Base-by-base conservation (phyloP, 2,797 vertebrate species). In the Brotogeris chrysoptera region DNA sequence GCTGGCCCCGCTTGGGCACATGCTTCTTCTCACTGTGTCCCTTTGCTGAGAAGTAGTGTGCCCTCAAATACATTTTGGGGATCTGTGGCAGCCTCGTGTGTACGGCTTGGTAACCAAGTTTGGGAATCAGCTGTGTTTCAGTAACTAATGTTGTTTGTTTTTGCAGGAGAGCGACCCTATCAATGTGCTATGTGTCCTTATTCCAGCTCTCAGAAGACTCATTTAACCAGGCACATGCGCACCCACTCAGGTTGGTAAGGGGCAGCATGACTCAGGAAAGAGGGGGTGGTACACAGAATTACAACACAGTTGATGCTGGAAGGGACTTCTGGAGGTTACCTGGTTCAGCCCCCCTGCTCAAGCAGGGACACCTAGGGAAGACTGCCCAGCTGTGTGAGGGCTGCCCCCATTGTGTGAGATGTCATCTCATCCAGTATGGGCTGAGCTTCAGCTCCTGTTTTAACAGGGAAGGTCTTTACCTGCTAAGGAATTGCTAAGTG, bases 181-280 rank as follows among this genome's bases (percentile, higher is more conserved):
- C 99, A 98, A 36, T 99, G 99, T 97, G 97, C 98, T 3, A 99
- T 99, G 98, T 99, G 99, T 88, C 98, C 99, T 86, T 99, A 99
- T 46, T 99, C 99, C 83, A 99, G 99, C 93, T 99, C 99, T 38
- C 99, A 99, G 98, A 99, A 99, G 98, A 99, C 99, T 13, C 99
- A 99, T 95, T 98, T 99, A 94, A 99, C 99, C 34, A 97, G 99
- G 89, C 99, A 99, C 89, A 99, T 99, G 99, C 98, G 99, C 88
- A 99, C 99, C 41, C 99, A 99, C 97, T 99, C 99, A 95, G 99
- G 99, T 99, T 94, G 97, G 98, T 96, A 92, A 5, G 32, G 65
- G 17, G 44, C 61, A 34, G 80, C 9, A 1, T 13, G 47, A 5
- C 81, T 74, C 14, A 2, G 85, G 61, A 39, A 13, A 4, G 4